phyloP scores from a whole-genome alignment of 2,888 invertebrate species.

The Apotomis capreana region DNA sequence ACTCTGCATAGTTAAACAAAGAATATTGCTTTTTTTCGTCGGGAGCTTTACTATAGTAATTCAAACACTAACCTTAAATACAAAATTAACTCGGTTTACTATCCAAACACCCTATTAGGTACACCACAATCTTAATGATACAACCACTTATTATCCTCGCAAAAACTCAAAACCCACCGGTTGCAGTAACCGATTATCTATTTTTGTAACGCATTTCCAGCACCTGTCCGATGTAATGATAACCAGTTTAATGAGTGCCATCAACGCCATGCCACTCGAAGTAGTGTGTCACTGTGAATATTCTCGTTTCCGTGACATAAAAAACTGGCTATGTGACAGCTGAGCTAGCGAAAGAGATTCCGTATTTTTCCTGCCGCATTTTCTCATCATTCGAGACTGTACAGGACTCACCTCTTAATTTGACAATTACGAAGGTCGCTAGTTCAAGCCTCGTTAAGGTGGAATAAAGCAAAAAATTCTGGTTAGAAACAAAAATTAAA shows the following conservation, averaged over 20 bases:
- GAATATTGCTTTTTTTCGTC: too few relatives aligned
- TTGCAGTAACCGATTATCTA: constrained; percentile 59
- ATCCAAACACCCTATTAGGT: constrained; percentile 21
- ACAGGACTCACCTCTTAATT: too few relatives aligned
- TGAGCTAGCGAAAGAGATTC: neutral
- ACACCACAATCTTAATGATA: constrained; percentile 48
- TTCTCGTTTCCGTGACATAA: constrained; percentile 18
- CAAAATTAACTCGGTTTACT: neutral
- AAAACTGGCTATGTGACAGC: constrained; percentile 1
- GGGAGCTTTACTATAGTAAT: too few relatives aligned
- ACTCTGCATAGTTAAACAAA: too few relatives aligned
- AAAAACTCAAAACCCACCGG: constrained; percentile 65
- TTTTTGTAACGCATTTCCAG: constrained; percentile 65
- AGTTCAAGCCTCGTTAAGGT: too few relatives aligned
- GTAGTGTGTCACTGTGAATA: constrained; percentile 45
- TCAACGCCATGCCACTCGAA: constrained; percentile 52
- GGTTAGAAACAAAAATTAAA: too few relatives aligned
- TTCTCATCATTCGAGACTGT: too few relatives aligned
- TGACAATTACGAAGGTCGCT: too few relatives aligned
- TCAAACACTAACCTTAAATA: neutral
- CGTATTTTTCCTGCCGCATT: neutral
- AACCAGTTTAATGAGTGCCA: constrained; percentile 61
- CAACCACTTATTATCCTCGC: constrained; percentile 56
- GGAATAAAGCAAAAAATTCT: too few relatives aligned
- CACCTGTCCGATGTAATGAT: constrained; percentile 62